These are phyloP conservation scores for Fratercula arctica DNA, from an alignment of 2,797 vertebrate genomes.

Conservation along the genomic window DNA sequence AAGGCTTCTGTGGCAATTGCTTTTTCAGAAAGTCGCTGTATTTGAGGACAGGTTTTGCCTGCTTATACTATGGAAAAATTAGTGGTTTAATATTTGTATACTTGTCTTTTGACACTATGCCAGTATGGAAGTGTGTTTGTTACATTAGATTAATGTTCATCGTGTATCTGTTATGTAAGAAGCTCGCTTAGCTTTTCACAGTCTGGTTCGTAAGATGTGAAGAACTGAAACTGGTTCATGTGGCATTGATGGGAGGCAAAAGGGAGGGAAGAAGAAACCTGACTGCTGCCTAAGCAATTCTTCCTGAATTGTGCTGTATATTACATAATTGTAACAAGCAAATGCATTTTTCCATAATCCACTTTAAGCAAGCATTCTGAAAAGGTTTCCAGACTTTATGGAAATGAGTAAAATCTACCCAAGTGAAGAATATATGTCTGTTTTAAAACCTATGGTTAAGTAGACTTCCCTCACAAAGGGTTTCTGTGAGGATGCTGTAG, in stretches of 20 bases:
- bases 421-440: accelerated
- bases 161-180: not conserved
- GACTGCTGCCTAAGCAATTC: not conserved
- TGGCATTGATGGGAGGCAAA: not conserved
- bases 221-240: not conserved
- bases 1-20: not conserved
- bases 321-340: not conserved
- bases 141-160: not conserved
- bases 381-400: not conserved
- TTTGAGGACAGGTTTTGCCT: not conserved
- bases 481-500: not conserved
- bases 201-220: not conserved
- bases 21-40: not conserved
- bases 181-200: not conserved
- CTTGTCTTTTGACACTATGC: not conserved
- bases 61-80: not conserved
- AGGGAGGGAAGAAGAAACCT: not conserved
- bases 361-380: not conserved
- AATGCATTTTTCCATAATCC: accelerated
- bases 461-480: not conserved
- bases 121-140: not conserved
- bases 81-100: not conserved
- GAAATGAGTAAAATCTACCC: not conserved
- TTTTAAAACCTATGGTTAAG: not conserved
- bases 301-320: not conserved